Percentiles rank a stretch among this genome's conserved stretches.
Conservation (phyloP, 1,140 invertebrate genomes). For the Microplitis demolitor region DNA sequence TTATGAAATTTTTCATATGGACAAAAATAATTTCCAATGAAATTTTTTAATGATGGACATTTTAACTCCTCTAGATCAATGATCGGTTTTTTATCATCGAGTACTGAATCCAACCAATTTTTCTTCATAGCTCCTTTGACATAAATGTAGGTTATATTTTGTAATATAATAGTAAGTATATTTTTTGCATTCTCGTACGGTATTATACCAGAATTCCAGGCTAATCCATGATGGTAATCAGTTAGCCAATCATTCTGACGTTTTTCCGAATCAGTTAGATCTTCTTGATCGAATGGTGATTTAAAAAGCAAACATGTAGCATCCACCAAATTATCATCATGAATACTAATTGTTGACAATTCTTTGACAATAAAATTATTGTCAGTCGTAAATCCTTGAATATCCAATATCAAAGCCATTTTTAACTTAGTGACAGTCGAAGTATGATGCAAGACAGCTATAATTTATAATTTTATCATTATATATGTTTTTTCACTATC, state of each 20-base stretch:
- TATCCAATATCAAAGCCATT: too few species aligned
- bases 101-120: slow-evolving; percentile 9
- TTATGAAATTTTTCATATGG: too few species aligned
- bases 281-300: slow-evolving; percentile 12
- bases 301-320: slow-evolving; percentile 7
- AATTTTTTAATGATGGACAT: slow-evolving; percentile 18
- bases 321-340: not conserved
- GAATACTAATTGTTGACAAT: not conserved
- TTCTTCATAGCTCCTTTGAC: slow-evolving; percentile 27
- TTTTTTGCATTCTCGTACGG: slow-evolving; percentile 9
- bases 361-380: slow-evolving; percentile 23
- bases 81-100: not conserved
- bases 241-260: slow-evolving; percentile 20
- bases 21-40: not conserved
- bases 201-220: slow-evolving; percentile 17
- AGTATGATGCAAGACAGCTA: too few species aligned
- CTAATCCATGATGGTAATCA: slow-evolving; percentile 21
- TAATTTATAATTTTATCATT: too few species aligned
- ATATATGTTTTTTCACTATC: too few species aligned
- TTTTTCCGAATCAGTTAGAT: slow-evolving; percentile 1
- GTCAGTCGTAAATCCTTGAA: not conserved
- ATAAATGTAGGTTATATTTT: slow-evolving; percentile 5
- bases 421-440: too few species aligned
- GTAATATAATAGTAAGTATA: slow-evolving; percentile 1
- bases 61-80: slow-evolving; percentile 15